These are phyloP conservation scores for Griposia aprilina DNA, from an alignment of 2,888 invertebrate genomes.

Conservation along the genomic window DNA sequence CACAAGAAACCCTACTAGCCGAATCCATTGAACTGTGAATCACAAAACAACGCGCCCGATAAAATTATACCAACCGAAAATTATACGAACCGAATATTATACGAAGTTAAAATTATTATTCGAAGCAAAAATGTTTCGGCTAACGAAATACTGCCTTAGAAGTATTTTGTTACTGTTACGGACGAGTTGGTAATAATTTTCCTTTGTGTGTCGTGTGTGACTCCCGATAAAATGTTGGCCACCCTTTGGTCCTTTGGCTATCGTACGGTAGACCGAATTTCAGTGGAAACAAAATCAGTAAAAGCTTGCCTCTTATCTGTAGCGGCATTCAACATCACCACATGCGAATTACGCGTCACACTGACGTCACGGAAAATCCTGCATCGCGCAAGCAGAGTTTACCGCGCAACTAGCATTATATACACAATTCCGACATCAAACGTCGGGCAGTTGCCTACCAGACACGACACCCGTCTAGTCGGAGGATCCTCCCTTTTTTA, in stretches of 20 bases:
- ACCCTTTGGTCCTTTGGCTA: neutral
- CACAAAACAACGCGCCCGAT: constrained; percentile 78
- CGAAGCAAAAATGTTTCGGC: constrained; percentile 52
- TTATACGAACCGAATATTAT: constrained; percentile 61
- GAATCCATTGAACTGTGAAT: constrained; percentile 73
- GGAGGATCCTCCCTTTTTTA: no score
- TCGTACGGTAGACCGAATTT: neutral
- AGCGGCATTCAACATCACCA: no score
- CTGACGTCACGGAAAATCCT: no score
- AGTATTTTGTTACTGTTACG: constrained; percentile 70
- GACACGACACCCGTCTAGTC: no score
- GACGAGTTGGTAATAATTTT: constrained; percentile 38
- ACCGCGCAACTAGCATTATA: no score
- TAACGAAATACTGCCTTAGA: constrained; percentile 54
- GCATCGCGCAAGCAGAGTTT: no score
- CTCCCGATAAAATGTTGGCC: constrained; percentile 6
- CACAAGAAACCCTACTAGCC: constrained; percentile 75
- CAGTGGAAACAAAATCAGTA: neutral
- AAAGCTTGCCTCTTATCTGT: neutral
- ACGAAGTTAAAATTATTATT: constrained; percentile 45
- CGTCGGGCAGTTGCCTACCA: no score
- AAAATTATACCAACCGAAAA: constrained; percentile 63
- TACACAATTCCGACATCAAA: no score
- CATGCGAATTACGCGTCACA: no score
- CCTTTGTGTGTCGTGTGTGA: constrained; percentile 28